phyloP scores from a whole-genome alignment of 2,113 vertebrate species.

The Misgurnus anguillicaudatus region DNA sequence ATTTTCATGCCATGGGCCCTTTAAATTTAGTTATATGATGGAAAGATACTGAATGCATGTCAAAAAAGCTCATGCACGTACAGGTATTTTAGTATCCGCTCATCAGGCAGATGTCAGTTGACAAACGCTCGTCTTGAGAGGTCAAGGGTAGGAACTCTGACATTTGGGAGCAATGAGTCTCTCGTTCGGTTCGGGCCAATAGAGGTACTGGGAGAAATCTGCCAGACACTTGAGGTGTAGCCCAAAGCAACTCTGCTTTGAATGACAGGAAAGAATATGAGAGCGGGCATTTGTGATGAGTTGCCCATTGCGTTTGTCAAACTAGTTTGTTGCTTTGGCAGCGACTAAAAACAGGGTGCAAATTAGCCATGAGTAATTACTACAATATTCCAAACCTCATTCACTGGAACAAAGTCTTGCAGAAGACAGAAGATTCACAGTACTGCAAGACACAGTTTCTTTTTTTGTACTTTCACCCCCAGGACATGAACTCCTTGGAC shows the following conservation, averaged over 20 bases:
- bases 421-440: constrained; percentile 10
- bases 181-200: background rate
- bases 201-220: constrained; percentile 24
- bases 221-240: constrained; percentile 18
- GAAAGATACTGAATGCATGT: background rate
- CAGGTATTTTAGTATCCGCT: background rate
- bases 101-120: constrained; percentile 14
- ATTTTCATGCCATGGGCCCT: too few species aligned
- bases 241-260: background rate
- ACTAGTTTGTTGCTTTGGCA: constrained; percentile 16
- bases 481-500: constrained; percentile 20
- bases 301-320: constrained; percentile 9
- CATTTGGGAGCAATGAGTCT: constrained; percentile 11
- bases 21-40: background rate
- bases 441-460: constrained; percentile 1
- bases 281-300: constrained; percentile 33
- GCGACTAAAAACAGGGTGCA: constrained; percentile 16
- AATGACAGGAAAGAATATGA: constrained; percentile 31
- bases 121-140: constrained; percentile 19
- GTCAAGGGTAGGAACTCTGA: constrained; percentile 18
- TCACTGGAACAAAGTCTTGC: constrained; percentile 4
- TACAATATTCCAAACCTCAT: constrained; percentile 1
- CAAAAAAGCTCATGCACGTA: background rate
- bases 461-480: constrained; percentile 10
- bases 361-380: constrained; percentile 34